Percentiles rank a stretch among this genome's conserved stretches.
These are phyloP conservation scores for Galerucella pusilla DNA, from an alignment of 2,888 invertebrate species.

Conservation along the genomic window DNA sequence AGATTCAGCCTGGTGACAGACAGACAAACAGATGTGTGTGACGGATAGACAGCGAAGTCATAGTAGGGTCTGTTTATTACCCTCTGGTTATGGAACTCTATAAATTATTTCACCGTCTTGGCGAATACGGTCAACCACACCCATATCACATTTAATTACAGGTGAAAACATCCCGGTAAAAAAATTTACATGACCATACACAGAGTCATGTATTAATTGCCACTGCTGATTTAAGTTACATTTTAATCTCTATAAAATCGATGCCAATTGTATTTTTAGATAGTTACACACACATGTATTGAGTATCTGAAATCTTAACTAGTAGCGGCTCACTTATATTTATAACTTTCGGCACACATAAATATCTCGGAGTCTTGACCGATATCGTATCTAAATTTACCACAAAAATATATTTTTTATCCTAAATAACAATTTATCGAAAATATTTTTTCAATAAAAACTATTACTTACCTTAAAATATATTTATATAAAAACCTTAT, in stretches of 20 bases:
- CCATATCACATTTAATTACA: background rate
- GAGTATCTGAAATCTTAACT: constrained; percentile 38
- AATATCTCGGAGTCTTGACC: constrained; percentile 1
- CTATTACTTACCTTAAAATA: constrained; percentile 10
- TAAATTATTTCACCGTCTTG: background rate
- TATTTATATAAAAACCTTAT: constrained; percentile 3
- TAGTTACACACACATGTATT: constrained; percentile 44
- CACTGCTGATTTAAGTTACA: constrained; percentile 26
- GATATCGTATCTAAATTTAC: background rate
- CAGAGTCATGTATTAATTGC: constrained; percentile 28
- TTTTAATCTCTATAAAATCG: constrained; percentile 31
- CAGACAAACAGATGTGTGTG: too few species aligned
- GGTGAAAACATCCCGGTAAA: background rate
- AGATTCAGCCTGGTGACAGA: too few species aligned
- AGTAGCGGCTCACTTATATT: constrained; percentile 21
- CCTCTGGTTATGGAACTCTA: too few species aligned
- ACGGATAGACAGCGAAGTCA: too few species aligned
- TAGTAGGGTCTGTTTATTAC: too few species aligned
- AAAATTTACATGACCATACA: constrained; percentile 23
- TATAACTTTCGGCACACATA: constrained; percentile 24
- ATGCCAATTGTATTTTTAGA: constrained; percentile 46
- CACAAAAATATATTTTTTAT: background rate
- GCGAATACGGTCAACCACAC: background rate
- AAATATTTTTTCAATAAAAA: background rate
- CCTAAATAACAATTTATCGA: background rate